Percentiles rank a stretch among this genome's conserved stretches.
Evolutionary conservation across 2,113 vertebrate genomes (phyloP).

Genomic region (Brachirus orientalis): DNA sequence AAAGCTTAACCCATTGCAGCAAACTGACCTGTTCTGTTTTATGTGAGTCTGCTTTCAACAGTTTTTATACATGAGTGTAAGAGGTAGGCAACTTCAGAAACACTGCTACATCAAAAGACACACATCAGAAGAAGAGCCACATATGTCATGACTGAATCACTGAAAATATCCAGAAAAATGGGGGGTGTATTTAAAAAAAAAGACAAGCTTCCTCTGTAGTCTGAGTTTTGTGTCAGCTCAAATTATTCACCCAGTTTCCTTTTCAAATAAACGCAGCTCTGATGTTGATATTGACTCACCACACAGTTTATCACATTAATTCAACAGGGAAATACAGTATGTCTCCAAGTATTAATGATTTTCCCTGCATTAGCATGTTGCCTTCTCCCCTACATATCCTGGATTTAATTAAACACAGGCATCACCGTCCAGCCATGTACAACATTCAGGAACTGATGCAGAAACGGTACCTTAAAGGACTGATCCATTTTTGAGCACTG

Average conservation of each 20-base stretch:
- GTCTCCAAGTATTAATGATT: constrained; percentile 32
- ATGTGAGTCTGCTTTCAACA: background rate
- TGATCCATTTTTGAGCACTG: constrained; percentile 34
- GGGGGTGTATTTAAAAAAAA: background rate
- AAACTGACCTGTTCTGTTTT: no score
- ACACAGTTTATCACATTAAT: constrained; percentile 37
- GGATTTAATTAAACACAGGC: constrained; percentile 51
- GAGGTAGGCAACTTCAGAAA: no score
- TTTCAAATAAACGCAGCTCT: constrained; percentile 29
- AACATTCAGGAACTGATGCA: constrained; percentile 45
- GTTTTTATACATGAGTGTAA: constrained; percentile 10
- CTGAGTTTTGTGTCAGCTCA: constrained; percentile 9
- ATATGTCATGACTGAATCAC: constrained; percentile 12
- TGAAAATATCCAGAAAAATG: constrained; percentile 8
- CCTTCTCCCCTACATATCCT: constrained; percentile 28
- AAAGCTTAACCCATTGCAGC: no score
- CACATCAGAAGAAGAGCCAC: constrained; percentile 6
- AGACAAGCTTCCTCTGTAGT: background rate
- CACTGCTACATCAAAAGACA: no score
- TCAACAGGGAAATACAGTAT: constrained; percentile 24
- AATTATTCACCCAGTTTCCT: constrained; percentile 15
- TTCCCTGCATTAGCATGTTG: constrained; percentile 15
- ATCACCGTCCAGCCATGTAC: constrained; percentile 19
- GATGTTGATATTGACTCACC: constrained; percentile 17
- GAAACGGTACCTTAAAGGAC: constrained; percentile 33